These are phyloP conservation scores for Acanthurus tractus DNA, from an alignment of 2,797 vertebrate genomes.

Conservation along the genomic window DNA sequence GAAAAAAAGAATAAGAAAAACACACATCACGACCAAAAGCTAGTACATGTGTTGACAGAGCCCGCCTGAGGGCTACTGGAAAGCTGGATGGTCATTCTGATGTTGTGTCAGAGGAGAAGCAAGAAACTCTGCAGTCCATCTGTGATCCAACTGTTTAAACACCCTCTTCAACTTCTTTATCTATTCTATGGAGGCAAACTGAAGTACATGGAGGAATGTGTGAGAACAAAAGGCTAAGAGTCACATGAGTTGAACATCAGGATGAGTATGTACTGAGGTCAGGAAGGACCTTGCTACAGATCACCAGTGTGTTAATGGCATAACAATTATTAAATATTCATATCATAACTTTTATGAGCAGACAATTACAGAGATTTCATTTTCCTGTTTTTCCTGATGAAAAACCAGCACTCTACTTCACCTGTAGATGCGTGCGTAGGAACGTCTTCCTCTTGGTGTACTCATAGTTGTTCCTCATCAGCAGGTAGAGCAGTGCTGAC, in stretches of 20 bases:
- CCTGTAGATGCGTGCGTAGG: conserved; percentile 96
- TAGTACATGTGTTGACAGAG: background rate
- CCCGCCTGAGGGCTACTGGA: background rate
- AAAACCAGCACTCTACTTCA: conserved; percentile 45
- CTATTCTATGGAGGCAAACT: background rate
- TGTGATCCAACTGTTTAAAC: conserved; percentile 32
- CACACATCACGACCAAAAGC: background rate
- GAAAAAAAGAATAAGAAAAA: background rate
- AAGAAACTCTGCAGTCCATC: background rate
- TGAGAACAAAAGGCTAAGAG: background rate
- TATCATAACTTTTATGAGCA: background rate
- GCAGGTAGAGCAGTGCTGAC: conserved; percentile 93
- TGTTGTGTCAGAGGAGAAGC: background rate
- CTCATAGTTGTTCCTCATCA: conserved; percentile 98
- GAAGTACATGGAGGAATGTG: background rate
- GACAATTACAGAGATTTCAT: background rate
- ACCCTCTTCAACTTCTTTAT: conserved; percentile 3
- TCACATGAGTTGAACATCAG: background rate
- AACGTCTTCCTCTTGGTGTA: conserved; percentile 96
- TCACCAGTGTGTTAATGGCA: background rate
- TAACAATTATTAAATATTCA: background rate
- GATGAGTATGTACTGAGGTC: background rate
- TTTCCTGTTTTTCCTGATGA: background rate
- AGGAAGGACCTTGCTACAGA: background rate
- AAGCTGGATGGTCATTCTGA: conserved; percentile 4